Base-by-base conservation (phyloP, 2,888 invertebrate species). In the Hyalella azteca region DNA sequence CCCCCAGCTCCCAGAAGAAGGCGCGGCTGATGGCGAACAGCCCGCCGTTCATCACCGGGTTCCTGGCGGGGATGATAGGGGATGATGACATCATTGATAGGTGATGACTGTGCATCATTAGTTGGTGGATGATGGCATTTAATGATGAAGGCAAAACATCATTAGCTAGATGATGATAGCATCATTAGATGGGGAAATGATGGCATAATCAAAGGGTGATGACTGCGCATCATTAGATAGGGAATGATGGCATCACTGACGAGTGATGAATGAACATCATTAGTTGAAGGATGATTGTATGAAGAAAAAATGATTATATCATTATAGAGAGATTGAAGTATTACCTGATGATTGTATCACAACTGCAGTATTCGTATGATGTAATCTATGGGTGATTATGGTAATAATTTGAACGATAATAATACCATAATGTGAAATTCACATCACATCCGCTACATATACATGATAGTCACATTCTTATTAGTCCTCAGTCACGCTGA, bases 41-140 rank as follows among this genome's bases (percentile, higher is more conserved):
- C 0, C 98, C 98, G 15, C 98, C 98, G 82, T 97, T 97, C 98
- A 98, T 98, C 0, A 98, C 93, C 0, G 98, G 98, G 88, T 94
- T 95, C 89, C 94, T 93, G 83, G 3, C 13, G 66, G 59, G 39
- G 40, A 26, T 32, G 50, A 40, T n/a, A 26, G 29, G 26, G 48
- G 19, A 9, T 5, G 60, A 22, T 5, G 22, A 50, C 19, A 3
- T 45, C 45, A 45, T 45, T 45, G 3, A 32, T 9, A 19, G 73
- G 4, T n/a, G 73, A n/a, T 19, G 1, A 40, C 19, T 22, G n/a
- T 36, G 3, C 19, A 19, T 39, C 36, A 39, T 39, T 1, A 39
- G 0, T 9, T 9, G 32, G 29, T 73, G 11, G 45, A 3, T 45
- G 11, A 3, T 19, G 45, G 11, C 45, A 45, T 45, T 45, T 45